Base-by-base conservation (phyloP, 2,888 invertebrate genomes). In the Xylocampa areola region DNA sequence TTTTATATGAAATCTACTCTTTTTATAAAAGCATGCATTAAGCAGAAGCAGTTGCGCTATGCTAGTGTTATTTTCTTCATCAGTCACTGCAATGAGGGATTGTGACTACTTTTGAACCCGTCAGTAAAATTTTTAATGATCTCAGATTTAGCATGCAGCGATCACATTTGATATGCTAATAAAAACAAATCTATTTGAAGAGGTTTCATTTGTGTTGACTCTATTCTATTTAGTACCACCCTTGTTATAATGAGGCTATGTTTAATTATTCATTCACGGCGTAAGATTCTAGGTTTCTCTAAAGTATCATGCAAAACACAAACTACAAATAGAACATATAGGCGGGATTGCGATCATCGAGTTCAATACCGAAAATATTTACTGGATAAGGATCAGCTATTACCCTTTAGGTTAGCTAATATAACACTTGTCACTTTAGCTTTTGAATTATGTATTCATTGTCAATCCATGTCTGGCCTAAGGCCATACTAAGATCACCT, bases 301-400 rank as follows among this genome's bases (percentile, higher is more conserved):
- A 81, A 80, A 74, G 74, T 76, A 78, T 79, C 91, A 90, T 92
- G 90, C 89, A 91, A 79, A 64, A 85, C 81, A 87, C 81, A 83
- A 76, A 86, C 86, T 89, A 89, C 82, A 75, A 73, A 70, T 72
- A 84, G 77, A 84, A 86, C 80, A 85, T 59, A 78, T 71, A 86
- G 84, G 91, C 92, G 93, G 92, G 93, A 92, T 86, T 93, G 93
- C 93, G 93, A 93, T 92, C 92, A 93, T 93, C 93, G 92, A 85
- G 87, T 88, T 82, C 66, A 80, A 79, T 77, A 80, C 70, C 72
- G 75, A 54, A 44, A 60, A 44, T 37, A 27, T 55, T 39, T 45
- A 44, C 43, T 40, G 43, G 54, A 52, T 54, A 39, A 68, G 45
- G 21, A 49, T 29, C 54, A 60, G 63, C 57, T 52, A 37, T 43